Evolutionary conservation across 2,113 vertebrate genomes (phyloP), one percentile per base, ranked within the genome.

Genomic region (Psittacara wagleri): DNA sequence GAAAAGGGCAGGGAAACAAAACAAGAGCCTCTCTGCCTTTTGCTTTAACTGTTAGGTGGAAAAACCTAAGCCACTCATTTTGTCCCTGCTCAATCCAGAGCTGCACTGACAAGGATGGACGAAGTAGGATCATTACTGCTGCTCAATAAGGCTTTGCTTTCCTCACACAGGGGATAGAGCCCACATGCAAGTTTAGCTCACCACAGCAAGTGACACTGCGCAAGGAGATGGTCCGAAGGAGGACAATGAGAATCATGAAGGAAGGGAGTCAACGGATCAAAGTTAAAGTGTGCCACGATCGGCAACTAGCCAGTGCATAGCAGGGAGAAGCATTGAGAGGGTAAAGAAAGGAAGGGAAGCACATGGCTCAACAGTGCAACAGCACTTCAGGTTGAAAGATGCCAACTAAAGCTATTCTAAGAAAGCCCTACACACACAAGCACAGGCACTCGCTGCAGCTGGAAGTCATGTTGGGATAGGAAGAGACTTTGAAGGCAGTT

Each of bases 121-220:
- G 46, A 33, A 72, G 70, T 28, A 54, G 57, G 59, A 67, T 27
- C 59, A 29, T 13, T 13, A 29, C 13, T 8, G 7, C 22, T 25
- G 31, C 22, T 66, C 70, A 82, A 5, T 22, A 70, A 70, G 18
- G 39, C 46, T 62, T 61, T 63, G 41, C 48, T 41, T 69, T 73
- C 67, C 43, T 69, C 54, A 44, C 4, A 0, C 15, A 33, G 33
- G 6, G 15, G 72, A 52, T 8, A 44, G 0, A 0, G 46, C 33
- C 44, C 19, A 39, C 1, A 2, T 9, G 39, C 29, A 51, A 52
- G 17, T 52, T 20, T 6, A 27, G 11, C 64, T 73, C 73, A 61
- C 51, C 2, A 4, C 35, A 82, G 51, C 72, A 86, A 67, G 5
- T 3, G 52, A 73, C 16, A 13, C 2, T 1, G 11, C 22, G 44